Evolutionary conservation across 2,113 vertebrate genomes (phyloP), one percentile per base, ranked within the genome.

Genomic region (Dasyornis broadbenti): DNA sequence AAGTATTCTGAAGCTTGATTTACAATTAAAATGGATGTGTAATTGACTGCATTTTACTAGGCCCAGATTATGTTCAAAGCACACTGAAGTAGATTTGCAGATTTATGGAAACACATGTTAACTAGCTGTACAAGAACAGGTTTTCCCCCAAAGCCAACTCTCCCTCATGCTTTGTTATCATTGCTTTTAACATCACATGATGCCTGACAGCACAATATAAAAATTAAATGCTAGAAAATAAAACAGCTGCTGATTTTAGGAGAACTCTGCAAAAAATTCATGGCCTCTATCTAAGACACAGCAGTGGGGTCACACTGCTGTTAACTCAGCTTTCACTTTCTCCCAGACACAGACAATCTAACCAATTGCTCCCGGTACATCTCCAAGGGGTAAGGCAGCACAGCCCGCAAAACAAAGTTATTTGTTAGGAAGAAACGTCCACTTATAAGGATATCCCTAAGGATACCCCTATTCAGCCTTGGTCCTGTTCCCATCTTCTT

Each of bases 21-120:
- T 94, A 96, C 82, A 93, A 96, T 97, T 97, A 96, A 96, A 94
- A 97, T 89, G 71, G 85, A 94, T 94, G 84, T 90, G 79, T 91
- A 94, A 96, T 93, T 93, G 91, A 94, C 77, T 94, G 65, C 28
- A 45, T 88, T 96, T 97, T 94, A 94, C 94, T 95, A 82, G 79
- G 90, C 76, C 59, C 76, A 92, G 90, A 94, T 95, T 96, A 94
- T 57, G 91, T 95, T 97, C 96, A 97, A 97, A 97, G 92, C 61
- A 63, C 52, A 18, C 54, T 90, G 84, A 91, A 95, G 68, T 1
- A 95, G 94, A 96, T 94, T 95, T 96, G 65, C 89, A 95, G 89
- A 71, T 92, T 95, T 97, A 94, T 77, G 66, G 79, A 92, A 95
- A 96, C 90, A 94, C 54, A 89, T 75, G 86, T 90, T 96, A 96